Evolutionary conservation across 2,113 vertebrate genomes (phyloP).

Genomic region (Murina feae): DNA sequence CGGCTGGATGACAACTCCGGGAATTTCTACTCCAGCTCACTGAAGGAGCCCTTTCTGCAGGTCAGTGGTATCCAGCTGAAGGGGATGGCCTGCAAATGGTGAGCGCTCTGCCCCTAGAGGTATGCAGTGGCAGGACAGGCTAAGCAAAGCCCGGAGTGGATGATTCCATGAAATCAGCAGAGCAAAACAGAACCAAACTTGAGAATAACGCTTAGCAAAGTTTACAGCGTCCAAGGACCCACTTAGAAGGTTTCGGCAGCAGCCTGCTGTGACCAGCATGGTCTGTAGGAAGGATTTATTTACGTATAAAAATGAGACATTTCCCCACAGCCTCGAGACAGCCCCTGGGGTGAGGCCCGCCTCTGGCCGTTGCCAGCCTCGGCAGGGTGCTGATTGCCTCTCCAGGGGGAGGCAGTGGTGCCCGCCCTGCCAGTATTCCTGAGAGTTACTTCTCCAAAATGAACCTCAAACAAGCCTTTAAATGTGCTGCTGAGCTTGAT

Average conservation of each 20-base stretch:
- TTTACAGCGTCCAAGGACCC: conserved; percentile 51
- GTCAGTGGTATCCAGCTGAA: fast-evolving
- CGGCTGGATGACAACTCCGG: fast-evolving
- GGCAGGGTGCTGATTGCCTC: conserved; percentile 77
- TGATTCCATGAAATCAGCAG: background rate
- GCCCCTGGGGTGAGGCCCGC: conserved; percentile 49
- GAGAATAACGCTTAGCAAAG: conserved; percentile 59
- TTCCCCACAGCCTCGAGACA: conserved; percentile 63
- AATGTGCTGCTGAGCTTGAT: conserved; percentile 24
- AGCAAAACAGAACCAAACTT: conserved; percentile 60
- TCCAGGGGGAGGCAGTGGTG: background rate
- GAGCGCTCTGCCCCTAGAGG: background rate
- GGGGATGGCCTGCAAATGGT: background rate
- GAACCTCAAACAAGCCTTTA: conserved; percentile 60
- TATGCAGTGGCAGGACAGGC: background rate
- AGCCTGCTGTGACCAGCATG: conserved; percentile 62
- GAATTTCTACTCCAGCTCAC: background rate
- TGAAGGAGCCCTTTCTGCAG: background rate
- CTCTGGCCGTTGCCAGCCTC: conserved; percentile 47
- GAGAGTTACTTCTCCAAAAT: conserved; percentile 65
- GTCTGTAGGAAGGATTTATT: conserved; percentile 80
- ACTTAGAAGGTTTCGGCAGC: conserved; percentile 75
- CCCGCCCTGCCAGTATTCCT: conserved; percentile 22
- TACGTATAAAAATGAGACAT: conserved; percentile 78
- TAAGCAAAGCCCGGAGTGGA: background rate